Percentiles rank a stretch among this genome's conserved stretches.
phyloP scores from a whole-genome alignment of 2,888 invertebrate genomes.

The Conistra vaccinii region DNA sequence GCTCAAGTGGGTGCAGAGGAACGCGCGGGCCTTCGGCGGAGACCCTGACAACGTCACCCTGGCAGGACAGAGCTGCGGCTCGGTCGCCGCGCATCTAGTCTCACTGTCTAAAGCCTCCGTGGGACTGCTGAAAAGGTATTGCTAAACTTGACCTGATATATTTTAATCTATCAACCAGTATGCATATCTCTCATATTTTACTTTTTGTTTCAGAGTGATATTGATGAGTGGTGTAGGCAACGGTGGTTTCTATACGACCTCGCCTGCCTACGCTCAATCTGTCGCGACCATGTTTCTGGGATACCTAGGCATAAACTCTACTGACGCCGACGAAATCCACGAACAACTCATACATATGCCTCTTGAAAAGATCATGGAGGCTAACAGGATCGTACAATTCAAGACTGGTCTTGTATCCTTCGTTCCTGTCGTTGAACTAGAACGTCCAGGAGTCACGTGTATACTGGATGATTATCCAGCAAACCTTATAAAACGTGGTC shows the following conservation, averaged over 20 bases:
- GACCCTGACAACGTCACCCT: slow-evolving; percentile 69
- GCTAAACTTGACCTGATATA: neutral
- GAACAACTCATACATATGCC: slow-evolving; percentile 61
- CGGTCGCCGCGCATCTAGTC: slow-evolving; percentile 65
- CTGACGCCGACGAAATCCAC: slow-evolving; percentile 65
- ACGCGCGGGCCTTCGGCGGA: slow-evolving; percentile 69
- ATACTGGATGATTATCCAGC: slow-evolving; percentile 71
- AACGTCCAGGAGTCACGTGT: slow-evolving; percentile 57
- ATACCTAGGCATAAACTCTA: slow-evolving; percentile 78
- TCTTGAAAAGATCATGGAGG: slow-evolving; percentile 71
- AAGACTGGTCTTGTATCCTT: slow-evolving; percentile 61
- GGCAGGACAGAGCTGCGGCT: slow-evolving; percentile 69
- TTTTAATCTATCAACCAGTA: neutral
- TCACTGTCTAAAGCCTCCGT: slow-evolving; percentile 62
- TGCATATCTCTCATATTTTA: slow-evolving; percentile 59
- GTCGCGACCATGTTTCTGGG: slow-evolving; percentile 68
- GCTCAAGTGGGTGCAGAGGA: slow-evolving; percentile 70
- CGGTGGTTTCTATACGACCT: slow-evolving; percentile 59
- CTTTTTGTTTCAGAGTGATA: slow-evolving; percentile 60
- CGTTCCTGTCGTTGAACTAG: slow-evolving; percentile 67
- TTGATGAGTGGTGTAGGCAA: slow-evolving; percentile 65
- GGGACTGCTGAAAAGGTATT: slow-evolving; percentile 69
- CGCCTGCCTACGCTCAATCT: slow-evolving; percentile 60
- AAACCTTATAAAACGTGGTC: slow-evolving; percentile 64
- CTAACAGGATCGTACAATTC: slow-evolving; percentile 57